A percentile compares a stretch with the other conserved stretches of the same genome.
Conservation (phyloP, 2,888 invertebrate species). For the Philereme transversata region DNA sequence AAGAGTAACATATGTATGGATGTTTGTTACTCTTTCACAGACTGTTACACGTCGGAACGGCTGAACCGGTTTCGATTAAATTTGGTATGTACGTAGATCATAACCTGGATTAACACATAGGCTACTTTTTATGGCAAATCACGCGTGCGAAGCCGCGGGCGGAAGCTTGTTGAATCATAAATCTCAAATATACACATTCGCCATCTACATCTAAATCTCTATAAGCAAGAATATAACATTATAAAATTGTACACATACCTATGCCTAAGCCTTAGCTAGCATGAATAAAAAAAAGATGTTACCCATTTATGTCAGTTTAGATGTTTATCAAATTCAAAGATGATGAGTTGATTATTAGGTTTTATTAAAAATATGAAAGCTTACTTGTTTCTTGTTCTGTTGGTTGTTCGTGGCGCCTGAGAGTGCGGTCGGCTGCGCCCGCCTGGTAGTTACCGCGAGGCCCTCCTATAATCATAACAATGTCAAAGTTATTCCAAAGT, state of each 20-base stretch:
- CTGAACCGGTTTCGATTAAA: too few species aligned
- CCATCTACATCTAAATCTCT: too few species aligned
- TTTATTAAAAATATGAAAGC: constrained; percentile 35
- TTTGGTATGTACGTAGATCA: too few species aligned
- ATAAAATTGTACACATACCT: constrained; percentile 22
- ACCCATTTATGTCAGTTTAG: background rate
- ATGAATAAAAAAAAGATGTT: constrained; percentile 20
- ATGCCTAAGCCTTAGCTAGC: constrained; percentile 34
- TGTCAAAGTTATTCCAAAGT: background rate
- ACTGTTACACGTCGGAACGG: too few species aligned
- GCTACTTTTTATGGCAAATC: too few species aligned
- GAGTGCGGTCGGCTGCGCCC: constrained; percentile 67
- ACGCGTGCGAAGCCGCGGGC: too few species aligned
- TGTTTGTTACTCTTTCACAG: too few species aligned
- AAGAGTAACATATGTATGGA: too few species aligned
- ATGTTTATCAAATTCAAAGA: background rate
- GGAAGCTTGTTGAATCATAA: too few species aligned
- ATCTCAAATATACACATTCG: too few species aligned
- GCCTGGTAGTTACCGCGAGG: constrained; percentile 72
- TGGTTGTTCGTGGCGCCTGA: constrained; percentile 72
- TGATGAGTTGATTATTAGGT: background rate
- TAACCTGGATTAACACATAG: too few species aligned
- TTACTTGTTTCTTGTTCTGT: constrained; percentile 75
- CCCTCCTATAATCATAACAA: constrained; percentile 52
- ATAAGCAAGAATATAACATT: constrained; percentile 8